Percentiles rank a stretch among this genome's conserved stretches.
phyloP scores from a whole-genome alignment of 2,888 invertebrate species.

The Drosophila emarginata region DNA sequence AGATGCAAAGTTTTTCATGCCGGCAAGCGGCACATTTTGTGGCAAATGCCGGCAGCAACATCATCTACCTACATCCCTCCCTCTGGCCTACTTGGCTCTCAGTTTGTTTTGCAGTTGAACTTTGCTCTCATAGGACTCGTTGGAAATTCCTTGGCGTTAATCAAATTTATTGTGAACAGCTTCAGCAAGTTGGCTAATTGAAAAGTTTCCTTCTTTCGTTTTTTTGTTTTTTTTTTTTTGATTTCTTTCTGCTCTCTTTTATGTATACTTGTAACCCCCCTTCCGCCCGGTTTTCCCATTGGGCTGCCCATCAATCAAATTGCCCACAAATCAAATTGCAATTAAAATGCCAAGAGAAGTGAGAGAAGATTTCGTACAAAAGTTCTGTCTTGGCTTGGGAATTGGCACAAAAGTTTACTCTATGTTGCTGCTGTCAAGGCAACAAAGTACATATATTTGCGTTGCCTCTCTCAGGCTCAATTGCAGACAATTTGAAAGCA shows the following conservation, averaged over 20 bases:
- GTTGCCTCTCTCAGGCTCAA: slow-evolving; percentile 49
- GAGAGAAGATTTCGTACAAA: slow-evolving; percentile 52
- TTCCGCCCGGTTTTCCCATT: not conserved
- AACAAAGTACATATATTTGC: slow-evolving; percentile 44
- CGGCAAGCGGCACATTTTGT: slow-evolving; percentile 43
- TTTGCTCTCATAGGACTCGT: slow-evolving; percentile 11
- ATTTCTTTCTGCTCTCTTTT: not conserved
- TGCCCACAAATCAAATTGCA: slow-evolving; percentile 58
- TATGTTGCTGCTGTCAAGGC: slow-evolving; percentile 48
- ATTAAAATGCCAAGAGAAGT: slow-evolving; percentile 56
- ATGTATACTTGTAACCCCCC: not conserved
- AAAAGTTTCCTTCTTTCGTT: slow-evolving; percentile 33
- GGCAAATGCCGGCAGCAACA: slow-evolving; percentile 47
- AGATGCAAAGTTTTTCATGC: slow-evolving; percentile 35
- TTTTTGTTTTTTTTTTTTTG: not conserved
- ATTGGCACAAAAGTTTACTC: slow-evolving; percentile 56
- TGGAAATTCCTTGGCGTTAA: slow-evolving; percentile 31
- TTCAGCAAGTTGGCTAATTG: slow-evolving; percentile 48
- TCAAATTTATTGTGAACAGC: slow-evolving; percentile 41
- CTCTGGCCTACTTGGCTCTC: slow-evolving; percentile 17
- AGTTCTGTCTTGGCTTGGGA: slow-evolving; percentile 60
- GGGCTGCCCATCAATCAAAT: slow-evolving; percentile 42
- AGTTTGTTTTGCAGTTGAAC: slow-evolving; percentile 19
- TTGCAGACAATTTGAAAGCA: slow-evolving; percentile 77
- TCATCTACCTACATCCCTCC: slow-evolving; percentile 29